Evolutionary conservation across 2,888 invertebrate species (phyloP).

Genomic region (Drosophila nigricruria): DNA sequence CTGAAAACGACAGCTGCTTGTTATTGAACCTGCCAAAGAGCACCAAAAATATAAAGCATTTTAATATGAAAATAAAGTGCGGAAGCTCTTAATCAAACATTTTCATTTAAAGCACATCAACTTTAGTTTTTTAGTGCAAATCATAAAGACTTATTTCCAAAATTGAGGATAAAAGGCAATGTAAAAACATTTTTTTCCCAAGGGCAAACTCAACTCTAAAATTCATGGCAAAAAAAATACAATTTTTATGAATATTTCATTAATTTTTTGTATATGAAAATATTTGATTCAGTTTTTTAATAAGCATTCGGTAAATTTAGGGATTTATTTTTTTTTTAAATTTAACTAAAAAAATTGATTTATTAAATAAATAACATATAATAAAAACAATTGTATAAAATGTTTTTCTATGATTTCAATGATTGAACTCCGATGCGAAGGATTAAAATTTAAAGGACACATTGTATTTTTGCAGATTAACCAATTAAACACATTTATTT

Average conservation of each 20-base stretch:
- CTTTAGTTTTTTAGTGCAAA: neutral
- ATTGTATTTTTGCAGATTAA: no score
- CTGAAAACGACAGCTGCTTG: conserved; percentile 63
- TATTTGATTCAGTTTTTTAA: no score
- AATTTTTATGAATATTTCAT: neutral
- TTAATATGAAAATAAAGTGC: conserved; percentile 9
- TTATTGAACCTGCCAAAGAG: conserved; percentile 29
- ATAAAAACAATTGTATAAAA: no score
- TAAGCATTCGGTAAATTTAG: no score
- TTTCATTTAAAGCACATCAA: neutral
- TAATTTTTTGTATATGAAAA: neutral
- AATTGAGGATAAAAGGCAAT: neutral
- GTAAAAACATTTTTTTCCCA: neutral
- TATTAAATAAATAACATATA: no score
- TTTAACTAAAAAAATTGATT: no score
- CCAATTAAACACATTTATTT: no score
- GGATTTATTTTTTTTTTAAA: no score
- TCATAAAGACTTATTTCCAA: neutral
- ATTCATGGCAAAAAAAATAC: neutral
- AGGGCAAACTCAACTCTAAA: neutral
- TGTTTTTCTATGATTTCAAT: no score
- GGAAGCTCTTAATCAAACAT: conserved; percentile 6
- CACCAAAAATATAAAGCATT: conserved; percentile 13
- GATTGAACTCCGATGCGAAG: no score
- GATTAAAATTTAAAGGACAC: no score